These are phyloP conservation scores for Toxotes chatareus DNA, from an alignment of 2,113 vertebrate species.

Conservation along the genomic window DNA sequence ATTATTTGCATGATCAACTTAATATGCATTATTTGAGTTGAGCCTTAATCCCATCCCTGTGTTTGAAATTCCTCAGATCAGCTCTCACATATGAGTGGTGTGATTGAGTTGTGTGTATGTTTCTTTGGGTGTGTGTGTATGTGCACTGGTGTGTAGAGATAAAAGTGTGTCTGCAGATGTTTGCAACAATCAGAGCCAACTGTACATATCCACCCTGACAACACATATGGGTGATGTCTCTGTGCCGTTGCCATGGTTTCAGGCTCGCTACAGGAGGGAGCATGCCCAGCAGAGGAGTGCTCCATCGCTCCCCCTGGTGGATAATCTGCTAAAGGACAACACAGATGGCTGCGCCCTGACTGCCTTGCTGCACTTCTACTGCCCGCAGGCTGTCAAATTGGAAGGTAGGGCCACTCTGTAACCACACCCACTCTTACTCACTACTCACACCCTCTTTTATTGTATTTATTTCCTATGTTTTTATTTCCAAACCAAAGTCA, in stretches of 20 bases:
- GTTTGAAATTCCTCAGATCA: constrained; percentile 46
- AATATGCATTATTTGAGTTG: constrained; percentile 35
- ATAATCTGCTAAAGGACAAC: constrained; percentile 95
- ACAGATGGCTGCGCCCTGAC: constrained; percentile 93
- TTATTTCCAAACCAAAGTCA: neutral
- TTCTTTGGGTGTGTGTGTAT: neutral
- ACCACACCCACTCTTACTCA: constrained; percentile 21
- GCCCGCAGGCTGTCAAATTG: constrained; percentile 88
- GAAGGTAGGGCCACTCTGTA: constrained; percentile 85
- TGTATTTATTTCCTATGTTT: constrained; percentile 8
- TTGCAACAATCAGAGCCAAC: constrained; percentile 18
- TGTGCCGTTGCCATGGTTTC: constrained; percentile 68
- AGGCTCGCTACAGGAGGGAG: constrained; percentile 93
- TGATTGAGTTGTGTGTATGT: neutral
- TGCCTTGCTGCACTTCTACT: constrained; percentile 97
- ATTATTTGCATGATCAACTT: constrained; percentile 57
- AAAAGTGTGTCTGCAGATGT: constrained; percentile 27
- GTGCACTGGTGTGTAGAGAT: constrained; percentile 41
- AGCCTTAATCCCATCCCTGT: constrained; percentile 44
- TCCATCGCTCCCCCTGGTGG: constrained; percentile 92
- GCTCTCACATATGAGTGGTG: constrained; percentile 10
- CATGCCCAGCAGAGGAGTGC: constrained; percentile 86
- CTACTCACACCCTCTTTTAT: neutral
- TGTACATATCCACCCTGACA: constrained; percentile 12
- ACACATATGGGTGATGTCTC: constrained; percentile 61